Conservation (phyloP, 2,888 invertebrate species). For the Cataglyphis rosenhaueri region DNA sequence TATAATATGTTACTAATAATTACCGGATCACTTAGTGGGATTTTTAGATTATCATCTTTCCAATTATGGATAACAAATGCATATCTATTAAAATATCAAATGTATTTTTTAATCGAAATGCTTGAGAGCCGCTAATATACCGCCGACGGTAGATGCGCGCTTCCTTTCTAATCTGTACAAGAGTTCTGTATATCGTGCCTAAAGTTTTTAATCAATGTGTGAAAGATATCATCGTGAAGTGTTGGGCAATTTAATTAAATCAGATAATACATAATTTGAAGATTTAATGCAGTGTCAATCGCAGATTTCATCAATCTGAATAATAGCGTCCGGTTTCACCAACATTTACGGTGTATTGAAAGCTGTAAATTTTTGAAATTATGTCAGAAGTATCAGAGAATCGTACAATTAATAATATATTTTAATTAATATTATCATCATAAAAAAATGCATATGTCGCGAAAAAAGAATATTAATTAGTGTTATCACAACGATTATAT, state of each 20-base stretch:
- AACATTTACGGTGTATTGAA: not conserved
- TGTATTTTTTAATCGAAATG: not conserved
- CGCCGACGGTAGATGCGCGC: conserved; percentile 26
- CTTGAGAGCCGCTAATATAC: not conserved
- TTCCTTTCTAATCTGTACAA: conserved; percentile 5
- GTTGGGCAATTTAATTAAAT: conserved; percentile 4
- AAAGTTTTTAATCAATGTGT: not conserved
- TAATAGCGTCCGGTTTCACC: not conserved
- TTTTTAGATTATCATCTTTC: not conserved
- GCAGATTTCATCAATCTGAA: not conserved
- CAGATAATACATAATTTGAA: not conserved
- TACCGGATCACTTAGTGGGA: not conserved
- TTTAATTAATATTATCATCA: not conserved
- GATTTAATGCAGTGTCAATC: not conserved
- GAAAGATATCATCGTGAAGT: conserved; percentile 29
- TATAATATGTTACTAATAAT: not conserved
- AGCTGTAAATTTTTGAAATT: not conserved
- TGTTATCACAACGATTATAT: not conserved
- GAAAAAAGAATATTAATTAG: not conserved
- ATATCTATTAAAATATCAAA: not conserved
- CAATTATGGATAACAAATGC: not conserved
- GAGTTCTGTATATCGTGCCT: not conserved
- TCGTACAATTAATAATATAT: not conserved
- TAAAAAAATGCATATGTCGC: not conserved
- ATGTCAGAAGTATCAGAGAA: not conserved